Percentiles rank a stretch among this genome's conserved stretches.
Conservation (phyloP, 2,888 invertebrate genomes). For the Spodoptera picta region DNA sequence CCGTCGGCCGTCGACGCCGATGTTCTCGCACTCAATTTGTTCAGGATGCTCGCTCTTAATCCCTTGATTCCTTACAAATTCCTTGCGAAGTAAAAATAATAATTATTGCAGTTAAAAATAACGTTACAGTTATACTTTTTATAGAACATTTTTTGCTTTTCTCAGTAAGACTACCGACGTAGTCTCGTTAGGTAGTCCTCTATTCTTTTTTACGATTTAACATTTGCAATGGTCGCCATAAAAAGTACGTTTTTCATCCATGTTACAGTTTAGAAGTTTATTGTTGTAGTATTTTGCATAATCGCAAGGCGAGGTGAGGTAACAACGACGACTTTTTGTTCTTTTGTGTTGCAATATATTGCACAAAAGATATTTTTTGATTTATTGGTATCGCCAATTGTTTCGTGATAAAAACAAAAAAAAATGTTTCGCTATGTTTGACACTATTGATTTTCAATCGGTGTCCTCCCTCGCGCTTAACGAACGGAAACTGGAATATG, state of each 20-base stretch:
- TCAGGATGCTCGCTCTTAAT: conserved; percentile 42
- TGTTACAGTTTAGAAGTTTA: conserved; percentile 85
- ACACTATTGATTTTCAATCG: conserved; percentile 72
- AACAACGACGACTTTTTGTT: conserved; percentile 82
- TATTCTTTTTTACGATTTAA: conserved; percentile 76
- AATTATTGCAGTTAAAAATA: conserved; percentile 60
- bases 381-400: conserved; percentile 79
- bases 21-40: conserved; percentile 51
- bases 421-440: conserved; percentile 74
- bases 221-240: conserved; percentile 77
- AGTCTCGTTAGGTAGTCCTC: conserved; percentile 78
- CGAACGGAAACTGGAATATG: conserved; percentile 73
- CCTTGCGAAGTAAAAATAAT: conserved; percentile 49
- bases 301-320: conserved; percentile 81
- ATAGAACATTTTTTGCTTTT: conserved; percentile 63
- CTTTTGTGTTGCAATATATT: conserved; percentile 77
- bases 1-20: conserved; percentile 62
- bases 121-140: conserved; percentile 63
- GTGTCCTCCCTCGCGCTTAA: conserved; percentile 73
- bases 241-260: conserved; percentile 76
- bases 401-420: conserved; percentile 68
- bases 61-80: conserved; percentile 53
- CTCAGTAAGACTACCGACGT: conserved; percentile 74
- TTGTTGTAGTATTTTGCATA: conserved; percentile 86
- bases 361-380: conserved; percentile 83